Conservation (phyloP, 1,140 invertebrate genomes). For the Hypsibius dujardini region DNA sequence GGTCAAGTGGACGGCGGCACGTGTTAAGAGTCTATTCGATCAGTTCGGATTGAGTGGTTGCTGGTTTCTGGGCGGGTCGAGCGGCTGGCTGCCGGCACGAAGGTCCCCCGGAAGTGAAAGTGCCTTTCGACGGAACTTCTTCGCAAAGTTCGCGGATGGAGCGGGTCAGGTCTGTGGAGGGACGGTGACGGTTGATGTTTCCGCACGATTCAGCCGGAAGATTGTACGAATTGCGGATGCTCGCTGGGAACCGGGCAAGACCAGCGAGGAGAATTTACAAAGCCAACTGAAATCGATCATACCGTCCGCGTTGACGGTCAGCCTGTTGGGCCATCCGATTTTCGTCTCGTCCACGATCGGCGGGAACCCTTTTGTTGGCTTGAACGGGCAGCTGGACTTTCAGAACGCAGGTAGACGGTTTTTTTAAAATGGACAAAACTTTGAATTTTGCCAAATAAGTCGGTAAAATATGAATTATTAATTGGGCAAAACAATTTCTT, state of each 20-base stretch:
- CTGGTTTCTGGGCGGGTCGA: background rate
- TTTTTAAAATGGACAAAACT: too few relatives aligned
- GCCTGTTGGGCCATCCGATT: background rate
- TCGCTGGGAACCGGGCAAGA: background rate
- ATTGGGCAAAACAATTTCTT: too few relatives aligned
- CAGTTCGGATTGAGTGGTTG: background rate
- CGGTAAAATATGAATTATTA: too few relatives aligned
- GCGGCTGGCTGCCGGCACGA: background rate
- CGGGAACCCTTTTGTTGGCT: slow-evolving; percentile 2
- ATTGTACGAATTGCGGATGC: background rate
- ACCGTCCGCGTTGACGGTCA: background rate
- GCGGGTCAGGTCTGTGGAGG: background rate
- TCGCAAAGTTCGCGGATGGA: background rate
- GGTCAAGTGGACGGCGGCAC: background rate
- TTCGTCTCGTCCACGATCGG: background rate
- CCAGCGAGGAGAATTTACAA: background rate
- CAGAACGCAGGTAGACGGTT: background rate
- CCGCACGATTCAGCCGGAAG: background rate
- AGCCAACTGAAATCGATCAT: background rate
- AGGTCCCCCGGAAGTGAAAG: background rate
- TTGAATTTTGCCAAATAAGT: too few relatives aligned
- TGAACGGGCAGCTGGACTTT: background rate
- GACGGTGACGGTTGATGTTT: background rate
- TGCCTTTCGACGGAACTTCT: background rate
- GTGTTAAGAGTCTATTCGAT: background rate